A percentile compares a stretch with the other conserved stretches of the same genome.
These are phyloP conservation scores for Penaeus japonicus DNA, from an alignment of 1,140 invertebrate species.

Conservation along the genomic window DNA sequence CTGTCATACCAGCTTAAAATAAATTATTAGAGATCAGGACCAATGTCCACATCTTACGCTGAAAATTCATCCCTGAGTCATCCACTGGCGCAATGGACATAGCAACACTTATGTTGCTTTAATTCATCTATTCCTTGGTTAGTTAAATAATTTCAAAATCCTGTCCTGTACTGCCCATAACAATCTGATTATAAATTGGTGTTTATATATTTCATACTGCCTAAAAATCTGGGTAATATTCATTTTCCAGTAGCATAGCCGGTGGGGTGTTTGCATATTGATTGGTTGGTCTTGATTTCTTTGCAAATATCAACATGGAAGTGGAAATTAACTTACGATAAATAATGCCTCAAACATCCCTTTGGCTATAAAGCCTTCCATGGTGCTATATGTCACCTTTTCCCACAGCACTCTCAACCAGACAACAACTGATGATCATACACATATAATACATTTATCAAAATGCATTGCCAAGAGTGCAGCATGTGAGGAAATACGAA, in stretches of 20 bases:
- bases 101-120: not conserved
- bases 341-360: not conserved
- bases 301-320: not conserved
- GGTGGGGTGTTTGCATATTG: not conserved
- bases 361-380: not conserved
- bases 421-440: conserved; percentile 30
- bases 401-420: conserved; percentile 22
- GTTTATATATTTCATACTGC: not conserved
- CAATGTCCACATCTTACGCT: too few relatives aligned
- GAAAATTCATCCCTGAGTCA: too few relatives aligned
- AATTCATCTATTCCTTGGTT: not conserved
- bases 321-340: not conserved
- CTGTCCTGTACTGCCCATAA: conserved; percentile 1
- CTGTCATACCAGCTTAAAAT: too few relatives aligned
- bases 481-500: conserved; percentile 10
- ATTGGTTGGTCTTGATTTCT: not conserved
- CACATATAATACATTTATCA: not conserved
- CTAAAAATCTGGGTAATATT: not conserved
- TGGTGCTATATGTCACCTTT: not conserved
- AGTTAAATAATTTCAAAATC: not conserved
- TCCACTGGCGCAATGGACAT: not conserved
- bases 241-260: not conserved
- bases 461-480: conserved; percentile 11
- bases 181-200: not conserved
- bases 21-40: too few relatives aligned